phyloP scores from a whole-genome alignment of 2,797 vertebrate species.

The Xyrichtys novacula region DNA sequence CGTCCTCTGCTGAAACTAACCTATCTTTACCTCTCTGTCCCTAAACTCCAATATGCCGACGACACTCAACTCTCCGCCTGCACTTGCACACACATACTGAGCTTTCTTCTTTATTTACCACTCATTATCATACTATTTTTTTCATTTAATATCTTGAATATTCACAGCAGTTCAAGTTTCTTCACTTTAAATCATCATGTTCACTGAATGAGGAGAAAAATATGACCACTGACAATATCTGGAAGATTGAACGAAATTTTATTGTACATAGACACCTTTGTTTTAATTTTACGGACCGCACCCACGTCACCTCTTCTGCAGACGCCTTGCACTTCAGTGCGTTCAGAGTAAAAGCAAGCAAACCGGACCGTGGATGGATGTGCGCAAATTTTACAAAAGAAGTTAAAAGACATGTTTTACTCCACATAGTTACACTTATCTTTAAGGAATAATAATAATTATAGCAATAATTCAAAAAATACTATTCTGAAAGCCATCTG shows the following conservation, averaged over 20 bases:
- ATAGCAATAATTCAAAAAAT: constrained; percentile 79
- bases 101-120: constrained; percentile 25
- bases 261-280: constrained; percentile 70
- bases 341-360: constrained; percentile 65
- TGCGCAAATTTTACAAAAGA: constrained; percentile 65
- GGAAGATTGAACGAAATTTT: constrained; percentile 66
- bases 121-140: background rate
- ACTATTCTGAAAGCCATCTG: constrained; percentile 72
- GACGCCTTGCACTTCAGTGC: constrained; percentile 51
- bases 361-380: constrained; percentile 53
- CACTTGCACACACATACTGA: constrained; percentile 34
- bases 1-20: constrained; percentile 36
- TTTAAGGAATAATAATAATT: constrained; percentile 73
- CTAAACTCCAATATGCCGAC: constrained; percentile 18
- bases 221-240: constrained; percentile 57
- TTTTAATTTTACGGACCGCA: constrained; percentile 48
- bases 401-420: constrained; percentile 74
- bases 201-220: constrained; percentile 21
- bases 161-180: constrained; percentile 66
- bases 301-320: constrained; percentile 47
- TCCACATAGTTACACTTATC: constrained; percentile 79
- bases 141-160: constrained; percentile 36
- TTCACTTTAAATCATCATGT: constrained; percentile 19
- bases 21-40: constrained; percentile 47
- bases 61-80: constrained; percentile 22